Evolutionary conservation across 2,113 vertebrate genomes (phyloP), one percentile per base, ranked within the genome.

Genomic region (Mohoua ochrocephala): DNA sequence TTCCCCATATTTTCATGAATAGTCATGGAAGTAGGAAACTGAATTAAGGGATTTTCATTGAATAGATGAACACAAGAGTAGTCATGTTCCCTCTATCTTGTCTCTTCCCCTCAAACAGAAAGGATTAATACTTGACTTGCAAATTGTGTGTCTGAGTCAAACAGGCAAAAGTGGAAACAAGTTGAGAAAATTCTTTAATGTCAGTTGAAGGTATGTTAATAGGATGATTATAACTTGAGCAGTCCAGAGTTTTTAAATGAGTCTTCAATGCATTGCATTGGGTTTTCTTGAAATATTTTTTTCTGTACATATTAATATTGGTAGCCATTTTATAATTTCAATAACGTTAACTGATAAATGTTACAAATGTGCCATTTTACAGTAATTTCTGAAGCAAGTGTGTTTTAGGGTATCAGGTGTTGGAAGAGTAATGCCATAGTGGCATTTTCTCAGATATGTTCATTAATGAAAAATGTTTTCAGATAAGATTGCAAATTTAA

Each of bases 1-100:
- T 50, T 6, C 10, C 17, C 9, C 0, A 0, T 56, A n/a, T 73
- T 54, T 60, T 54, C 41, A 10, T 80, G 26, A 12, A 21, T 53
- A 42, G n/a, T 23, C 13, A 13, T 67, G 15, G n/a, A 82, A 78
- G 6, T 65, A 60, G 35, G 33, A 89, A 87, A 57, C 26, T 63
- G 41, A 67, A 42, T 59, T 44, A 45, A 56, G 31, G 24, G 27
- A 39, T 67, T 60, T 11, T 63, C 18, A 2, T 20, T 82, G 45
- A 63, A 42, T 16, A 54, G n/a, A 42, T 59, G 45, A 61, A 35
- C 9, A 28, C 8, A 50, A 68, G 28, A 37, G 5, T 35, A 68
- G 45, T 68, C 47, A 31, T 53, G 45, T 26, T 83, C 6, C 30
- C 13, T 24, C n/a, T 83, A 15, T 68, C n/a, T 82, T 60, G 30